These are phyloP conservation scores for Drosophila setosimentum DNA, from an alignment of 2,888 invertebrate genomes.

Conservation along the genomic window DNA sequence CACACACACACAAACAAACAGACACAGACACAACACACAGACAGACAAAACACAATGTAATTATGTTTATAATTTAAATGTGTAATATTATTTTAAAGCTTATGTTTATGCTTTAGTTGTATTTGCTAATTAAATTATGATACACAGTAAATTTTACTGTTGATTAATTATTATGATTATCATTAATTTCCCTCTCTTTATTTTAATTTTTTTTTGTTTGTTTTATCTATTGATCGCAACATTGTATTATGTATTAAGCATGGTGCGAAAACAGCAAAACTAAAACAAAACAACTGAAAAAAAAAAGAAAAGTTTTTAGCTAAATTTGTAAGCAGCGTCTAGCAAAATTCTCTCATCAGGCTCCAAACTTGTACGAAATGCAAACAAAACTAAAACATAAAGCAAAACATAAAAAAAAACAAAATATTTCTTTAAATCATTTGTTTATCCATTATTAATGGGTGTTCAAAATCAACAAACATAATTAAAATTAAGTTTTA, in stretches of 20 bases:
- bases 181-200: slow-evolving; percentile 26
- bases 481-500: slow-evolving; percentile 45
- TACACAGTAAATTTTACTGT: slow-evolving; percentile 49
- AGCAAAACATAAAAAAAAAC: neutral
- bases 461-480: slow-evolving; percentile 1
- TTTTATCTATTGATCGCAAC: slow-evolving; percentile 18
- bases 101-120: slow-evolving; percentile 71
- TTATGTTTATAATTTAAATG: slow-evolving; percentile 76
- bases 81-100: slow-evolving; percentile 68
- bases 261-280: slow-evolving; percentile 19
- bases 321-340: slow-evolving; percentile 43
- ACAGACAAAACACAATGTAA: slow-evolving; percentile 63
- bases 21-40: slow-evolving; percentile 3
- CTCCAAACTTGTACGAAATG: neutral
- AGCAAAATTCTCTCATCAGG: slow-evolving; percentile 45
- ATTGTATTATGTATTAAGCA: slow-evolving; percentile 43
- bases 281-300: slow-evolving; percentile 7
- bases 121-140: slow-evolving; percentile 66
- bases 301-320: slow-evolving; percentile 32
- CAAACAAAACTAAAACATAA: neutral
- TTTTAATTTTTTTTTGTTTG: slow-evolving; percentile 7
- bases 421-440: neutral
- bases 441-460: neutral
- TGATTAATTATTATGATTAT: slow-evolving; percentile 44
- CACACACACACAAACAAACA: slow-evolving; percentile 18